Evolutionary conservation across 2,797 vertebrate genomes (phyloP).

Genomic region (Chaetophractus vellerosus): DNA sequence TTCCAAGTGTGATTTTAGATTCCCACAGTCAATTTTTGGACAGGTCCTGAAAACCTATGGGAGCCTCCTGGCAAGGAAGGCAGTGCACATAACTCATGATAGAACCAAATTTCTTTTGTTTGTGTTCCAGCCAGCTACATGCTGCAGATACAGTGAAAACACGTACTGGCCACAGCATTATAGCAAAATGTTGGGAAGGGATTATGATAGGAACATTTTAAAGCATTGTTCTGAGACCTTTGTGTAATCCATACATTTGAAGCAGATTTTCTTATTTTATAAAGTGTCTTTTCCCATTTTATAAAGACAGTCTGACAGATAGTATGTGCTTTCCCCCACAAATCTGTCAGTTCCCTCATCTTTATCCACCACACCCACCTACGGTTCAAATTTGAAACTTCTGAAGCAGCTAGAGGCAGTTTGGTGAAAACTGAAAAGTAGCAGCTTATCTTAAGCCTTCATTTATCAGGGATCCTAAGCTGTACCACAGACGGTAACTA

Average conservation of each 20-base stretch:
- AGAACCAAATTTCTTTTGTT: neutral
- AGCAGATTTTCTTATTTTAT: slow-evolving; percentile 73
- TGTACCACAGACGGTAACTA: neutral
- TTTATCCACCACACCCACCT: slow-evolving; percentile 75
- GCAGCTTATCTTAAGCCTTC: neutral
- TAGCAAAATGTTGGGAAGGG: neutral
- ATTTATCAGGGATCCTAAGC: neutral
- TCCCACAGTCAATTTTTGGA: neutral
- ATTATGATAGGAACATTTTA: slow-evolving; percentile 51
- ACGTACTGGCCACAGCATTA: neutral
- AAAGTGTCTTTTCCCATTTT: slow-evolving; percentile 69
- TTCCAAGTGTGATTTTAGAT: neutral
- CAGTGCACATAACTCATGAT: accelerated
- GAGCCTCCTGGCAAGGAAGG: neutral
- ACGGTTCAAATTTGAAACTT: slow-evolving; percentile 74
- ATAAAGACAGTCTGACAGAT: slow-evolving; percentile 78
- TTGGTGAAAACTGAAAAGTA: slow-evolving; percentile 42
- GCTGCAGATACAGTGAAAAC: neutral
- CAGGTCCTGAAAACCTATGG: neutral
- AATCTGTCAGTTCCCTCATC: slow-evolving; percentile 78
- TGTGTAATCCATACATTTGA: slow-evolving; percentile 76
- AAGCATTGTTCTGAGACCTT: slow-evolving; percentile 53
- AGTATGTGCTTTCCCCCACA: slow-evolving; percentile 75
- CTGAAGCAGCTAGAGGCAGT: slow-evolving; percentile 60
- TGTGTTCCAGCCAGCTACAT: neutral